phyloP scores from a whole-genome alignment of 2,888 invertebrate species.

The Apamea crenata region DNA sequence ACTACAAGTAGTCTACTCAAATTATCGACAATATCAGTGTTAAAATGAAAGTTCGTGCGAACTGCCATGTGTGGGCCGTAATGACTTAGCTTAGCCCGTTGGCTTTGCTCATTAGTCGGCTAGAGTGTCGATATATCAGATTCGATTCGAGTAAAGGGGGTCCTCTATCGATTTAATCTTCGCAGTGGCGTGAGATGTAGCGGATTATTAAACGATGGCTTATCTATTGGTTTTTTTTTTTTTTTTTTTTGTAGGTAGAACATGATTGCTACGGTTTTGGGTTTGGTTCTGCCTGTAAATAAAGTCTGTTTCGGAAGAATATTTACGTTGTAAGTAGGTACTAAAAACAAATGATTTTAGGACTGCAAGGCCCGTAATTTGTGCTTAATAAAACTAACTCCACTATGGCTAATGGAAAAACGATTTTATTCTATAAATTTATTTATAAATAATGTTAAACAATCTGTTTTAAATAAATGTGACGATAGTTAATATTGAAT shows the following conservation, averaged over 20 bases:
- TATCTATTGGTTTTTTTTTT: slow-evolving; percentile 46
- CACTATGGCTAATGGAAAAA: too few species aligned
- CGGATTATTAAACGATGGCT: slow-evolving; percentile 56
- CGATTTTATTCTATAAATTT: too few species aligned
- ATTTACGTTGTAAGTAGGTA: not conserved
- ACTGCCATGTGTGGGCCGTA: slow-evolving; percentile 78
- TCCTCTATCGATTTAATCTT: slow-evolving; percentile 75
- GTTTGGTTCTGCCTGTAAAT: slow-evolving; percentile 9
- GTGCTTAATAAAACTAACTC: too few species aligned
- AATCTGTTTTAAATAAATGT: too few species aligned
- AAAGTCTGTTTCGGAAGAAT: not conserved
- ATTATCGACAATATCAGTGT: slow-evolving; percentile 71
- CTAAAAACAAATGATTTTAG: too few species aligned
- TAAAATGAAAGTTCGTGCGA: slow-evolving; percentile 85
- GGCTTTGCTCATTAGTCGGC: slow-evolving; percentile 87
- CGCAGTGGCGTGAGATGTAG: slow-evolving; percentile 65
- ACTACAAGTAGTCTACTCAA: slow-evolving; percentile 72
- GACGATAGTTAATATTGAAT: too few species aligned
- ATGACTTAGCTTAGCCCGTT: slow-evolving; percentile 79
- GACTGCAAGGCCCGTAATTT: too few species aligned
- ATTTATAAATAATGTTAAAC: too few species aligned
- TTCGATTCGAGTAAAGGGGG: slow-evolving; percentile 78
- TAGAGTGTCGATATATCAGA: slow-evolving; percentile 82
- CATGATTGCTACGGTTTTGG: slow-evolving; percentile 16
- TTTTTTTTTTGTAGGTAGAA: slow-evolving; percentile 19